Conservation (phyloP, 2,113 vertebrate genomes). For the Todiramphus chloris region DNA sequence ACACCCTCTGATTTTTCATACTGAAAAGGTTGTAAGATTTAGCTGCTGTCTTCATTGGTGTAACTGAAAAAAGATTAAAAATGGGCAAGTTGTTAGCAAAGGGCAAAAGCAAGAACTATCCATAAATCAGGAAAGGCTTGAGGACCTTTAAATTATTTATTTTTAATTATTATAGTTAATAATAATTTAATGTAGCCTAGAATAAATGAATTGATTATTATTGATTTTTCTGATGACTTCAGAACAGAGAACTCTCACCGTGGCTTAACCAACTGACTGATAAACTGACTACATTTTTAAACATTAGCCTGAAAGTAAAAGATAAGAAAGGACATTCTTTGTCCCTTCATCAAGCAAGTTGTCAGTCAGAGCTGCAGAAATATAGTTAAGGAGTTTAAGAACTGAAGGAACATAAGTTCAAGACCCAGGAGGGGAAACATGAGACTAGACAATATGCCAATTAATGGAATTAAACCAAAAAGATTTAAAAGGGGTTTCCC, state of each 20-base stretch:
- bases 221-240: constrained; percentile 61
- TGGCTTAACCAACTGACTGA: constrained; percentile 62
- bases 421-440: constrained; percentile 66
- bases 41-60: not conserved
- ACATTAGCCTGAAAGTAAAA: constrained; percentile 73
- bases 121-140: constrained; percentile 30
- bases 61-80: constrained; percentile 7
- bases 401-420: constrained; percentile 65
- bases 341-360: constrained; percentile 65
- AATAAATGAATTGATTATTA: constrained; percentile 60
- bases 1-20: not conserved
- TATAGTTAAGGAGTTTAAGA: constrained; percentile 65
- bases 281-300: constrained; percentile 70
- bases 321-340: constrained; percentile 73
- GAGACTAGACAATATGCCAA: constrained; percentile 75
- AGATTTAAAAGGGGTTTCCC: constrained; percentile 63
- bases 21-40: not conserved
- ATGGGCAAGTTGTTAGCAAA: not conserved
- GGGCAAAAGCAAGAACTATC: not conserved
- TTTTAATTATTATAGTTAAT: constrained; percentile 60
- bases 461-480: constrained; percentile 77
- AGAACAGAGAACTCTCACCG: constrained; percentile 44
- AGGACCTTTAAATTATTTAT: constrained; percentile 54
- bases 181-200: constrained; percentile 56
- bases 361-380: constrained; percentile 72